Base-by-base conservation (phyloP, 2,888 invertebrate genomes). In the Kryphioiulus occultus region DNA sequence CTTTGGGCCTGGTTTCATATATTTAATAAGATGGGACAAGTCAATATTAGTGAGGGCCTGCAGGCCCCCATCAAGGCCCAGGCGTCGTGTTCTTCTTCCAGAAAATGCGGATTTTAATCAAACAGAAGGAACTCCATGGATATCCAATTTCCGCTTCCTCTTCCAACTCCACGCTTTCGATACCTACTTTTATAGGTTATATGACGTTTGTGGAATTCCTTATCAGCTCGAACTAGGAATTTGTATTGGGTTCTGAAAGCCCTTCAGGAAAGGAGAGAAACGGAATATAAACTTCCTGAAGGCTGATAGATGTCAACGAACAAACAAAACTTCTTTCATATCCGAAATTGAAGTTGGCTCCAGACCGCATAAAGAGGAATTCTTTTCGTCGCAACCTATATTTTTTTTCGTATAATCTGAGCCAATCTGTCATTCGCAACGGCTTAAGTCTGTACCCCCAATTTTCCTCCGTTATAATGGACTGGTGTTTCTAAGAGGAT, bases 291-390 rank as follows among this genome's bases (percentile, higher is more conserved):
- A 59, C 53, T 59, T 59, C 53, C 53, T 59, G 53, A 59, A 59
- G 53, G 53, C n/a, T 59, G 53, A 59, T 59, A 59, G 53, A 59
- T 59, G 53, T 59, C 53, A 59, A n/a, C 53, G 19, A 59, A 59
- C 53, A 59, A 59, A 59, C 53, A 59, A 59, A 59, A 59, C 53
- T 59, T 59, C 53, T 59, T 59, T 59, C 53, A 59, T 59, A 59
- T 59, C 53, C 53, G 53, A 59, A 59, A 59, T 59, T 59, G 53
- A 59, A 59, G 53, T 59, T 59, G 53, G 53, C n/a, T n/a, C n/a
- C n/a, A 59, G 53, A n/a, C 53, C 53, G n/a, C 53, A 59, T 59
- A 59, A 59, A 59, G 19, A 47, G 47, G 53, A 59, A 59, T n/a
- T 59, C 53, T 7, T n/a, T n/a, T 59, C 53, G 53, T 2, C 7